Evolutionary conservation across 2,797 vertebrate genomes (phyloP).

Genomic region (Meriones psammophilus): DNA sequence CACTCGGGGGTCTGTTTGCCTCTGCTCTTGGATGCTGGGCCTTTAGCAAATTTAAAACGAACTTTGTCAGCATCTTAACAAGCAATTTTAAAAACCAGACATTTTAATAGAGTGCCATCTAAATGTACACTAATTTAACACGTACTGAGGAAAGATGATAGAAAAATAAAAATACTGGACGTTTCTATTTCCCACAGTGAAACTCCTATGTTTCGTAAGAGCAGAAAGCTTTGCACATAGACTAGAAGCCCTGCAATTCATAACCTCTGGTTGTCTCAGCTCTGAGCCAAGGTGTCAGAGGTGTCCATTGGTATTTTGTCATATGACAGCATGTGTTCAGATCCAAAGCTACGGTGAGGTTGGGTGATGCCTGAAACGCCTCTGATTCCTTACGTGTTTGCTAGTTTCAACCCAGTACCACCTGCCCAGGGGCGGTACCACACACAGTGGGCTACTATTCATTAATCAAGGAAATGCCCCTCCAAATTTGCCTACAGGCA

Average conservation of each 20-base stretch:
- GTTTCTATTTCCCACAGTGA: neutral
- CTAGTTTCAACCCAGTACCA: neutral
- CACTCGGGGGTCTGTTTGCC: neutral
- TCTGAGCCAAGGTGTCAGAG: neutral
- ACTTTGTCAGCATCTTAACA: neutral
- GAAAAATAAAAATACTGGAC: neutral
- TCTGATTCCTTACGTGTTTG: neutral
- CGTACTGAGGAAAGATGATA: neutral
- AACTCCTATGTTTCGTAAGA: neutral
- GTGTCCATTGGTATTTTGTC: neutral
- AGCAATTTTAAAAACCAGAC: neutral
- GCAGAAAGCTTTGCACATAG: neutral
- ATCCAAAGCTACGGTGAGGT: neutral
- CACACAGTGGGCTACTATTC: neutral
- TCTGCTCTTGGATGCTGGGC: neutral
- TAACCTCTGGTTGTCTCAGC: neutral
- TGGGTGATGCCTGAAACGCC: too few relatives aligned
- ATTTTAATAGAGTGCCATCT: neutral
- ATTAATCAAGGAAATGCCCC: neutral
- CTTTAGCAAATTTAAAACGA: neutral
- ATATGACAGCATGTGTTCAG: neutral
- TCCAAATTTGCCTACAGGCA: neutral
- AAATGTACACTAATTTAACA: neutral
- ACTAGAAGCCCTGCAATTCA: neutral
- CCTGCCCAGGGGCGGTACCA: neutral